Evolutionary conservation across 2,888 invertebrate genomes (phyloP), one percentile per base, ranked within the genome.

Genomic region (Troides helena): DNA sequence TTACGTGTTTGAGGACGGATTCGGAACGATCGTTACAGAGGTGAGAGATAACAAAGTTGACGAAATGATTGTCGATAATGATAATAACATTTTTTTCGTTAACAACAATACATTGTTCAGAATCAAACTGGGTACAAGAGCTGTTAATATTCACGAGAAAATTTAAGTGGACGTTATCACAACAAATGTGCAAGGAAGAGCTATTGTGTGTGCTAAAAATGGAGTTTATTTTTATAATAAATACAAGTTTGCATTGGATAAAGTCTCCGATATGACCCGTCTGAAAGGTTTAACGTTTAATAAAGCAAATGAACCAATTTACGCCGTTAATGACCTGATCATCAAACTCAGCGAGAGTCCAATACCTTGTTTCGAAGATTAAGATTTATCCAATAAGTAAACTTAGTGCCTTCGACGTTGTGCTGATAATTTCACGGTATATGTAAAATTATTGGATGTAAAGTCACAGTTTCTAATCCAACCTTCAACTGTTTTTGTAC

Each of bases 141-240:
- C 85, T 0, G 74, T 89, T 0, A 87, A 87, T 60, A 80, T 80
- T 0, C 87, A 87, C 67, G 90, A 89, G 58, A 81, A 77, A 36
- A 83, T 81, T 50, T 72, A 72, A 12, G 86, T 86, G 0, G 77
- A 82, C 67, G 77, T 79, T 0, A 74, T 91, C 3, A 76, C 86
- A 0, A 83, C 84, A 0, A 87, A 91, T 76, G 68, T 77, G 18
- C 77, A 81, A 74, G 81, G 72, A 12, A 87, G 81, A 69, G 84
- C 87, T 0, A 87, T 80, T 71, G 73, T 88, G 1, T 80, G 84
- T 65, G 81, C 89, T 0, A 81, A 77, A 1, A 82, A 82, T 65
- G 91, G 90, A 1, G 68, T 90, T 0, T 90, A 82, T 64, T 78
- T 82, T 0, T 92, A 90, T 62, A 90, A 92, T 77, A 90, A 88